A percentile compares a stretch with the other conserved stretches of the same genome.
Evolutionary conservation across 2,797 vertebrate species (phyloP).

Genomic region (Aulostomus chinensis): DNA sequence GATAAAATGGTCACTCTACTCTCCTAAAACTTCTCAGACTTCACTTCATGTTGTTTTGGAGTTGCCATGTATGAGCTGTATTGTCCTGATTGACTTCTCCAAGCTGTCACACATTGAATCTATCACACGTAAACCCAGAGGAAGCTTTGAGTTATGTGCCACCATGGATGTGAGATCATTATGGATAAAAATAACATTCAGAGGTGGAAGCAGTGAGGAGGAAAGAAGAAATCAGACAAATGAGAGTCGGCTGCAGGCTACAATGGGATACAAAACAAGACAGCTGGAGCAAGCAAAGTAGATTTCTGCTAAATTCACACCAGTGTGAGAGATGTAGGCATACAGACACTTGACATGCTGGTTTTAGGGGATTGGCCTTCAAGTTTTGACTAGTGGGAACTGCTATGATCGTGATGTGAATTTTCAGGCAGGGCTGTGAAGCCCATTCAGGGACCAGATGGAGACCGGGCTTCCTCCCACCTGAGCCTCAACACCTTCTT

Average conservation of each 20-base stretch:
- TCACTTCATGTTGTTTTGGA: neutral
- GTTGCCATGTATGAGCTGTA: neutral
- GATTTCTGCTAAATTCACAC: conserved; percentile 17
- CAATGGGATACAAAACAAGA: conserved; percentile 11
- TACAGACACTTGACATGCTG: neutral
- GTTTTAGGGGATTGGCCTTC: neutral
- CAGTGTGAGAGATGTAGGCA: neutral
- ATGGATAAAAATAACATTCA: conserved; percentile 25
- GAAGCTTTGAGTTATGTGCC: neutral
- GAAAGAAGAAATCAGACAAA: conserved; percentile 44
- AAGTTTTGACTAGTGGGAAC: conserved; percentile 1
- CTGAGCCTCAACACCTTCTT: too few species aligned
- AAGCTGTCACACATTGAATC: conserved; percentile 8
- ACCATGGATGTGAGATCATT: conserved; percentile 1
- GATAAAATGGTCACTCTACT: too few species aligned
- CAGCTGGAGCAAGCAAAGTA: conserved; percentile 34
- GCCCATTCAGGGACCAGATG: too few species aligned
- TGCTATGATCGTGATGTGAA: neutral
- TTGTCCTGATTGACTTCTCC: neutral
- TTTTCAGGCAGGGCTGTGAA: too few species aligned
- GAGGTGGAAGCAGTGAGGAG: conserved; percentile 24
- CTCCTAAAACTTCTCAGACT: neutral
- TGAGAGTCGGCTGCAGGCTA: conserved; percentile 20
- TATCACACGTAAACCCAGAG: conserved; percentile 10
- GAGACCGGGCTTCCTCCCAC: too few species aligned